phyloP scores from a whole-genome alignment of 2,113 vertebrate genomes.

The Marmota flaviventris region DNA sequence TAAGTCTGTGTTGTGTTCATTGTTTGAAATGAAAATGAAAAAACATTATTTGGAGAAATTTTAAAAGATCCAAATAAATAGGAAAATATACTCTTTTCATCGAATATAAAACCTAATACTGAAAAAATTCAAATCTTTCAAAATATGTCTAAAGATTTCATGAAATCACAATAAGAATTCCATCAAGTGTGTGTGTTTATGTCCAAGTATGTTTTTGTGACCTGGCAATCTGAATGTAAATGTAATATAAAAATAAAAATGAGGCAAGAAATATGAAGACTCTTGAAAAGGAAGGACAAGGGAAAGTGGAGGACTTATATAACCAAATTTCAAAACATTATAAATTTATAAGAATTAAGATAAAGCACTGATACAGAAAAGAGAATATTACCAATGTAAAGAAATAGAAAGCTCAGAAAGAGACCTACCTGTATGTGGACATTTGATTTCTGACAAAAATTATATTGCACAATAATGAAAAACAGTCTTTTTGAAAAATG shows the following conservation, averaged over 20 bases:
- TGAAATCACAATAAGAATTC: background rate
- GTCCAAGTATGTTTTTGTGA: background rate
- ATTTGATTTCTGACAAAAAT: background rate
- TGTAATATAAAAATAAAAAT: background rate
- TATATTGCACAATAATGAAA: background rate
- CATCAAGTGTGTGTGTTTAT: background rate
- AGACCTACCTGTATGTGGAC: background rate
- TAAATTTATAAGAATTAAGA: background rate
- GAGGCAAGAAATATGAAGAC: background rate
- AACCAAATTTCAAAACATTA: background rate
- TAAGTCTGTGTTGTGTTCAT: background rate
- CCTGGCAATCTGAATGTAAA: background rate
- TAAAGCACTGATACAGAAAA: background rate
- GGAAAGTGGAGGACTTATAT: rapidly evolving
- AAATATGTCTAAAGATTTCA: background rate
- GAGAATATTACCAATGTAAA: background rate
- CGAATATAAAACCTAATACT: background rate
- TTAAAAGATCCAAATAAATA: background rate
- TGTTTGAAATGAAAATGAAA: background rate
- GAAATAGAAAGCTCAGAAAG: background rate
- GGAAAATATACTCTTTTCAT: background rate
- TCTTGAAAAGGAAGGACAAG: background rate
- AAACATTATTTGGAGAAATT: background rate
- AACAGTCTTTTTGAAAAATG: background rate
- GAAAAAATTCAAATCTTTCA: background rate